These are phyloP conservation scores for Caenorhabditis parvicauda DNA, from an alignment of 2,888 invertebrate species.

Conservation along the genomic window DNA sequence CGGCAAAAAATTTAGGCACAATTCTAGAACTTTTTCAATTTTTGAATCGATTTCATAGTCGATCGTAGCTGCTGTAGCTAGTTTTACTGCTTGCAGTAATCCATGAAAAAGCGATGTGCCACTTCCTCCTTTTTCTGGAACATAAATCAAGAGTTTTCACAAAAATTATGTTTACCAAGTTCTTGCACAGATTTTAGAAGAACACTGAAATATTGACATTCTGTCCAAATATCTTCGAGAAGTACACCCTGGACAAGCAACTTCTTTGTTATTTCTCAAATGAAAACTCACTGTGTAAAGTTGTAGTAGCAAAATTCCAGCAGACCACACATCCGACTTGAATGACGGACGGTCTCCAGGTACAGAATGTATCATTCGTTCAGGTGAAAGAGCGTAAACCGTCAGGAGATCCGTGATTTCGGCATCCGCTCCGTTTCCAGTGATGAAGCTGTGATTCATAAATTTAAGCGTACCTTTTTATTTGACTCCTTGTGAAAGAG, in stretches of 20 bases:
- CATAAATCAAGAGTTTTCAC: constrained; percentile 16
- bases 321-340: constrained; percentile 87
- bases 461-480: no score
- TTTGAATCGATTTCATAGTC: constrained; percentile 1
- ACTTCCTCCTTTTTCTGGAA: neutral
- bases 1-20: neutral
- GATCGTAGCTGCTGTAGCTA: no score
- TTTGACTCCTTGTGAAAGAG: no score
- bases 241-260: constrained; percentile 7
- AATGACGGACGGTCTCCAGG: constrained; percentile 68
- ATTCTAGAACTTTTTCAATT: neutral
- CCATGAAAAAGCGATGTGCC: neutral
- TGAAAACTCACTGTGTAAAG: constrained; percentile 66
- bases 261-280: constrained; percentile 8
- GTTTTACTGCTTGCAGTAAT: no score
- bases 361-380: constrained; percentile 8
- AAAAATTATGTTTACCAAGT: no score
- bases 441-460: constrained; percentile 9
- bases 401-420: constrained; percentile 1
- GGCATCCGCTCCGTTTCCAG: constrained; percentile 13
- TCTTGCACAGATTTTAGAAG: no score
- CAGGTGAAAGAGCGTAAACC: constrained; percentile 13
- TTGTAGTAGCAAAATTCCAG: constrained; percentile 86
- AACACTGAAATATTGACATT: no score
- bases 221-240: constrained; percentile 14